Conservation (phyloP, 2,113 vertebrate genomes). For the Athene cunicularia region DNA sequence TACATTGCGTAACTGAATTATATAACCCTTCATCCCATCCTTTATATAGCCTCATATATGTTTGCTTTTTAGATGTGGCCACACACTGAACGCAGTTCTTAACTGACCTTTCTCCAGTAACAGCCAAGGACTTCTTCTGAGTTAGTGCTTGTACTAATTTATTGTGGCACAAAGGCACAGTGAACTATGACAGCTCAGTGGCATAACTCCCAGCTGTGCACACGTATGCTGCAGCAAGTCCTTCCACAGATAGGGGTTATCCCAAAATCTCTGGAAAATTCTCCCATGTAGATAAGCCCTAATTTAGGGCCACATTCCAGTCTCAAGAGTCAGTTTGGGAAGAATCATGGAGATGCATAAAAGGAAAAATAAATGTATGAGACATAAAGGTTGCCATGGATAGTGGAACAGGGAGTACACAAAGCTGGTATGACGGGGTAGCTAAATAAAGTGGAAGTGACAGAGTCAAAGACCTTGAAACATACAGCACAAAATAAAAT, state of each 20-base stretch:
- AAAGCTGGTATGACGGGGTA: neutral
- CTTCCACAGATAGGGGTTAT: neutral
- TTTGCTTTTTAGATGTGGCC: neutral
- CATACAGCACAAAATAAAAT: slow-evolving; percentile 16
- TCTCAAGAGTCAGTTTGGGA: neutral
- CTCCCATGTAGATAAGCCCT: neutral
- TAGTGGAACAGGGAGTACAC: neutral
- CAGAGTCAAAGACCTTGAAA: slow-evolving; percentile 46
- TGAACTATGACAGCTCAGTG: neutral
- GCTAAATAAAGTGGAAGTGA: slow-evolving; percentile 36
- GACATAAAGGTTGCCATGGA: neutral
- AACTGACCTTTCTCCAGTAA: slow-evolving; percentile 32
- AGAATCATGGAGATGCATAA: neutral
- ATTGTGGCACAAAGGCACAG: neutral
- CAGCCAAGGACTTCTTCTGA: slow-evolving; percentile 26
- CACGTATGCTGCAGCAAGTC: neutral
- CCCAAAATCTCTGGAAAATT: neutral
- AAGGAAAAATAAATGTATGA: neutral
- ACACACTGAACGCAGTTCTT: neutral
- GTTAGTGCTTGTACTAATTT: slow-evolving; percentile 16
- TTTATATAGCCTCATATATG: neutral
- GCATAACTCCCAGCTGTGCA: neutral
- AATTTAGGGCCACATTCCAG: neutral
- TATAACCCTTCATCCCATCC: neutral
- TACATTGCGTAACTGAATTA: slow-evolving; percentile 41